Conservation (phyloP, 2,113 vertebrate species). For the Bagarius yarrelli region DNA sequence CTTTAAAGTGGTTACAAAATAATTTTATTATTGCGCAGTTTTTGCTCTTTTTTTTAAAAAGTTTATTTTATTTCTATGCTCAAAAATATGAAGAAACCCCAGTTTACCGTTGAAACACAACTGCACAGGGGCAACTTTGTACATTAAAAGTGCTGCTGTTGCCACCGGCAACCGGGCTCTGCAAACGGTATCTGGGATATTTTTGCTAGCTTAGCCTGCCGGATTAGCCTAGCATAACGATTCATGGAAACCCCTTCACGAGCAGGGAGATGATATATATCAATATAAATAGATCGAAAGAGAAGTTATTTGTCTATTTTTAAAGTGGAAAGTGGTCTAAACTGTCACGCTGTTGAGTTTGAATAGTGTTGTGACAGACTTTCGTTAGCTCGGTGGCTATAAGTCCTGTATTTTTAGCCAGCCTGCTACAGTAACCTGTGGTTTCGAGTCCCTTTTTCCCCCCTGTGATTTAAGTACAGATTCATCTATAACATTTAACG, state of each 20-base stretch:
- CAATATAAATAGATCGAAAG: too few species aligned
- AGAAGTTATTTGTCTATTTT: neutral
- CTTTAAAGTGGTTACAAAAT: neutral
- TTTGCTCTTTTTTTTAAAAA: too few species aligned
- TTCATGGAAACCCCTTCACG: neutral
- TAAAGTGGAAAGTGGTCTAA: neutral
- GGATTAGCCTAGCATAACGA: slow-evolving; percentile 5
- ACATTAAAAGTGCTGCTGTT: slow-evolving; percentile 38
- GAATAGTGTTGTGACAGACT: neutral
- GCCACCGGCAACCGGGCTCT: slow-evolving; percentile 32
- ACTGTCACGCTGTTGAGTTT: neutral
- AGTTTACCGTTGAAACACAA: neutral
- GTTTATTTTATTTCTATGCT: neutral
- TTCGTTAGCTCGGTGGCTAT: neutral
- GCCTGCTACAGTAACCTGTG: neutral
- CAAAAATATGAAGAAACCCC: neutral
- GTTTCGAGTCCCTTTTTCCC: accelerated
- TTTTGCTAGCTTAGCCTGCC: slow-evolving; percentile 6
- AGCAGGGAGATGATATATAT: neutral
- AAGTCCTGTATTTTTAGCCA: neutral
- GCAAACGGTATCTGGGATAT: neutral
- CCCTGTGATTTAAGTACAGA: neutral
- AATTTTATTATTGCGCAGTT: neutral
- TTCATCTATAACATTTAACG: too few species aligned
- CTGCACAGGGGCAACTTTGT: slow-evolving; percentile 12